Evolutionary conservation across 1,140 invertebrate genomes (phyloP), one percentile per base, ranked within the genome.

Genomic region (Achatina immaculata): DNA sequence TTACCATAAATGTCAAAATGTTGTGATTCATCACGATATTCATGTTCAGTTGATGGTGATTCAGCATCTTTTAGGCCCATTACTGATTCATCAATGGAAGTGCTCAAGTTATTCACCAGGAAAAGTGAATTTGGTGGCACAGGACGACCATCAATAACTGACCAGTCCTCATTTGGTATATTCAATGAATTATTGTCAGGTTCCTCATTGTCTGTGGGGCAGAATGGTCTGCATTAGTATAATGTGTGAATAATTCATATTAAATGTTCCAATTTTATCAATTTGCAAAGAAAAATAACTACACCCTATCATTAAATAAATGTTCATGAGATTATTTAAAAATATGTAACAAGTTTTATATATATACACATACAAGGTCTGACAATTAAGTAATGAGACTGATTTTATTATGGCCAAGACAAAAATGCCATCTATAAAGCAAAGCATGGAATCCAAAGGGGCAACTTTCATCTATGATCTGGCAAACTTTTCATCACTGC

Each of bases 111-210:
- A 34, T n/a, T 43, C 4, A 19, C 6, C 2, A 51, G 24, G 7
- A 7, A 7, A 31, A 38, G 34, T 38, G 58, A 45, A 7, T 1
- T 1, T 58, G 74, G 36, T 48, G 74, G 34, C 21, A 16, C 0
- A 19, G 55, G 24, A 55, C 16, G 6, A 0, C 36, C 74, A 62
- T 62, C 42, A 28, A 65, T 34, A 11, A 65, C 9, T 2, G n/a
- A 7, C 51, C 34, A 76, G 51, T 76, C 74, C 4, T 76, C 74
- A 76, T 51, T 76, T 28, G 34, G 0, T 24, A 24, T 24, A 19
- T 16, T 4, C 40, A 55, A 76, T 19, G 9, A 34, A 24, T 1
- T 11, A 11, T 4, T 76, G 38, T 43, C 14, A 34, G 43, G n/a
- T 14, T 2, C 48, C 19, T 36, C 71, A 38, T 21, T 72, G 38